These are phyloP conservation scores for Drosophila bifasciata DNA, from an alignment of 1,140 invertebrate species.

Conservation along the genomic window DNA sequence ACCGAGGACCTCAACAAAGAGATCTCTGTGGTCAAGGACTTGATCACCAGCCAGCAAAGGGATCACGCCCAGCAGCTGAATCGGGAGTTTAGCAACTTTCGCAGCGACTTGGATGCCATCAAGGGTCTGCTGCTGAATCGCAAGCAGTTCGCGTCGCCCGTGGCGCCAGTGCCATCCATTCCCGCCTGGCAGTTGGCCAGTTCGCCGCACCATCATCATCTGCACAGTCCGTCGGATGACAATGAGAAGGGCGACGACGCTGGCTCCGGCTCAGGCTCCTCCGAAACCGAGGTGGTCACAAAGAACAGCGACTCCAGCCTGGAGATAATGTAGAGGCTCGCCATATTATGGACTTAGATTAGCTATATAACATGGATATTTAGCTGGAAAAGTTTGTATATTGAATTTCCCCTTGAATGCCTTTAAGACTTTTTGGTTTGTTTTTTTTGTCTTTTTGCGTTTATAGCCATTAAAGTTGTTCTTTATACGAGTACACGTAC, in stretches of 20 bases:
- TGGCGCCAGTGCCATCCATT: slow-evolving; percentile 87
- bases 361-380: slow-evolving; percentile 4
- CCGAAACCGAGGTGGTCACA: slow-evolving; percentile 88
- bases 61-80: slow-evolving; percentile 86
- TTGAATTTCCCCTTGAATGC: slow-evolving; percentile 32
- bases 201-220: slow-evolving; percentile 66
- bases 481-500: slow-evolving; percentile 21
- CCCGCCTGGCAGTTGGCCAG: slow-evolving; percentile 90
- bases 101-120: slow-evolving; percentile 90
- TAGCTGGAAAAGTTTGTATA: slow-evolving; percentile 33
- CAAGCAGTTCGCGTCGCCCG: slow-evolving; percentile 89
- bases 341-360: slow-evolving; percentile 26
- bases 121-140: slow-evolving; percentile 91
- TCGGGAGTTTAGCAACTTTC: slow-evolving; percentile 88
- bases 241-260: slow-evolving; percentile 81
- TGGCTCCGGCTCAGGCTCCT: slow-evolving; percentile 86
- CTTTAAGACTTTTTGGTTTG: slow-evolving; percentile 17
- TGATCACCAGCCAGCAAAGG: slow-evolving; percentile 78
- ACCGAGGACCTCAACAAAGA: slow-evolving; percentile 87
- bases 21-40: slow-evolving; percentile 85
- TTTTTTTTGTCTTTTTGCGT: slow-evolving; percentile 32
- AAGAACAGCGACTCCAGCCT: slow-evolving; percentile 89
- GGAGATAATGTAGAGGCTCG: slow-evolving; percentile 86
- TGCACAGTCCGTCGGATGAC: slow-evolving; percentile 74
- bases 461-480: slow-evolving; percentile 44